Evolutionary conservation across 2,113 vertebrate species (phyloP).

Genomic region (Callospermophilus lateralis): DNA sequence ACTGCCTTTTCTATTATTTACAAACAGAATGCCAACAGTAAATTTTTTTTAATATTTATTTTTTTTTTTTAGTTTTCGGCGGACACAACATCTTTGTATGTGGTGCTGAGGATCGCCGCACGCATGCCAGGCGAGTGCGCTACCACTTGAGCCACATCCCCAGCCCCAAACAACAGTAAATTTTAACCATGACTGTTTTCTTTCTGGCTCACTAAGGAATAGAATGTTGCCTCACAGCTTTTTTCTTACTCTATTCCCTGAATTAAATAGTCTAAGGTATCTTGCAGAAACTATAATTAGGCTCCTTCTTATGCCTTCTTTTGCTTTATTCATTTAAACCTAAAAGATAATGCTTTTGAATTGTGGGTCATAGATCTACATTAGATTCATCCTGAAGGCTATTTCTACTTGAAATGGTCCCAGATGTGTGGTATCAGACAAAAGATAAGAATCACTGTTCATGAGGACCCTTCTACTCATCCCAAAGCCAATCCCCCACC

Average conservation of each 20-base stretch:
- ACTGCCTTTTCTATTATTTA: background rate
- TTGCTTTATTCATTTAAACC: background rate
- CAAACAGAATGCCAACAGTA: background rate
- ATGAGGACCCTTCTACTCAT: background rate
- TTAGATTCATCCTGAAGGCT: background rate
- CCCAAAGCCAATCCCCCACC: background rate
- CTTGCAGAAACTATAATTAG: background rate
- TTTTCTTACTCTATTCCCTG: background rate
- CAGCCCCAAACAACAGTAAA: background rate
- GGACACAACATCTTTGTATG: too few relatives aligned
- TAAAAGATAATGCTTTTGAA: background rate
- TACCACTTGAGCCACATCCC: too few relatives aligned
- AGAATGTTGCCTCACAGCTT: background rate
- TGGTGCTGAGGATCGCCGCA: too few relatives aligned
- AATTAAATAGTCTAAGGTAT: background rate
- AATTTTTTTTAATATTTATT: background rate
- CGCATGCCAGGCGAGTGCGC: too few relatives aligned
- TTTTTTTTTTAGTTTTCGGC: too few relatives aligned
- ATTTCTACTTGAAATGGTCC: background rate
- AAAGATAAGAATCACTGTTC: conserved; percentile 29
- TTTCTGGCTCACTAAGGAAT: background rate
- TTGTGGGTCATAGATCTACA: background rate
- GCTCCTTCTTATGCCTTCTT: background rate
- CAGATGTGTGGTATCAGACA: background rate
- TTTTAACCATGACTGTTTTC: conserved; percentile 47